These are phyloP conservation scores for Bellardia pandia DNA, from an alignment of 2,888 invertebrate species.

Conservation along the genomic window DNA sequence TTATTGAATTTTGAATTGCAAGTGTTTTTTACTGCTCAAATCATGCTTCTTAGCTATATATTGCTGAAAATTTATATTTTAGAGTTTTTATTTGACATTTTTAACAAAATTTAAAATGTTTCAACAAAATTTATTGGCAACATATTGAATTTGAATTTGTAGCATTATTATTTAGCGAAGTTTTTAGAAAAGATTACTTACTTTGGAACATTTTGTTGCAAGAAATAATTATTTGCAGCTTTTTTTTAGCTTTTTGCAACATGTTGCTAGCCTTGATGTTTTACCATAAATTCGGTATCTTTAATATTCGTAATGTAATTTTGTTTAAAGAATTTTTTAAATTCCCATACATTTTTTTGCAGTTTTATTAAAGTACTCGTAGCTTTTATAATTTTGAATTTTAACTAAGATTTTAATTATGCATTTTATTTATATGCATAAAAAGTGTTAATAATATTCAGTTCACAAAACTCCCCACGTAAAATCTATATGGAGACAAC, in stretches of 20 bases:
- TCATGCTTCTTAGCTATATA: not conserved
- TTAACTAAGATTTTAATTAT: not conserved
- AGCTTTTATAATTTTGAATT: too few relatives aligned
- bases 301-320: too few relatives aligned
- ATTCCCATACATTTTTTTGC: too few relatives aligned
- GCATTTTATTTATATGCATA: not conserved
- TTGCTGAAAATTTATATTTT: not conserved
- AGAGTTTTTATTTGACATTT: not conserved
- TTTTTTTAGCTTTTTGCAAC: not conserved
- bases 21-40: not conserved
- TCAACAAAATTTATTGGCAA: not conserved
- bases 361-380: too few relatives aligned
- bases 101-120: too few relatives aligned
- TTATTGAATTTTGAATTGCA: not conserved
- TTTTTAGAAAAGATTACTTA: too few relatives aligned
- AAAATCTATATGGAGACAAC: not conserved
- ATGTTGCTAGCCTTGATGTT: not conserved
- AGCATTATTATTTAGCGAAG: too few relatives aligned
- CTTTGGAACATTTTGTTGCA: not conserved
- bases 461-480: not conserved
- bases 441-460: constrained; percentile 5
- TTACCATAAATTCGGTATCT: too few relatives aligned
- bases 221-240: not conserved
- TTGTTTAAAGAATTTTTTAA: too few relatives aligned
- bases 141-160: not conserved